phyloP scores from a whole-genome alignment of 2,113 vertebrate genomes.

The Macquaria ambigua region DNA sequence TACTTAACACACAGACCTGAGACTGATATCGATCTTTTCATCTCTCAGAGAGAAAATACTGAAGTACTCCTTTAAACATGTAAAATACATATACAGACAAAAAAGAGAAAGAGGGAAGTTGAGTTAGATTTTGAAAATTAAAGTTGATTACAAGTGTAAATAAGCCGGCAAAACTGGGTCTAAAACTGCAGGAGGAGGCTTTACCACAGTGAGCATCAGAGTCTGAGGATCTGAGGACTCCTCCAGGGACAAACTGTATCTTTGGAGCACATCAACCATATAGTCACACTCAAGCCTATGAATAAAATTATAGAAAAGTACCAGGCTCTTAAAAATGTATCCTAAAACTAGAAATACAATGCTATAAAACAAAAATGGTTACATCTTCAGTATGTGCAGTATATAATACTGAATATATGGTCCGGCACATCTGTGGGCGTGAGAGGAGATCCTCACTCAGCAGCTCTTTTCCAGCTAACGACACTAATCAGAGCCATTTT shows the following conservation, averaged over 20 bases:
- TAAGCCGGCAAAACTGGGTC: not conserved
- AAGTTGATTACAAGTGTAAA: not conserved
- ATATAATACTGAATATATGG: not conserved
- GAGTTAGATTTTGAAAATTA: too few relatives aligned
- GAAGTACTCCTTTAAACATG: not conserved
- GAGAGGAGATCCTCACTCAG: slow-evolving; percentile 16
- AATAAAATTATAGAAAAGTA: not conserved
- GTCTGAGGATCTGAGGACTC: not conserved
- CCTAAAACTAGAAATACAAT: not conserved
- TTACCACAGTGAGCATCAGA: not conserved
- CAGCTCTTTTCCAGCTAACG: slow-evolving; percentile 16
- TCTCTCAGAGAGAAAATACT: not conserved
- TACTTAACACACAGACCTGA: not conserved
- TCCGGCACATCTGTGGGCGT: not conserved
- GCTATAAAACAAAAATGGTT: not conserved
- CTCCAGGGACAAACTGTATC: slow-evolving; percentile 6
- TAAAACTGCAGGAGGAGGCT: not conserved
- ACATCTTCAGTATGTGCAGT: not conserved
- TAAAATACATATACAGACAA: not conserved
- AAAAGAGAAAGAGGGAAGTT: not conserved
- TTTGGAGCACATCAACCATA: not conserved
- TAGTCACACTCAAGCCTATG: not conserved
- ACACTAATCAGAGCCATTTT: slow-evolving; percentile 21
- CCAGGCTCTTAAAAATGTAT: not conserved
- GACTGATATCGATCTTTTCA: not conserved